phyloP scores from a whole-genome alignment of 2,888 invertebrate genomes.

The Masnerella sp. region DNA sequence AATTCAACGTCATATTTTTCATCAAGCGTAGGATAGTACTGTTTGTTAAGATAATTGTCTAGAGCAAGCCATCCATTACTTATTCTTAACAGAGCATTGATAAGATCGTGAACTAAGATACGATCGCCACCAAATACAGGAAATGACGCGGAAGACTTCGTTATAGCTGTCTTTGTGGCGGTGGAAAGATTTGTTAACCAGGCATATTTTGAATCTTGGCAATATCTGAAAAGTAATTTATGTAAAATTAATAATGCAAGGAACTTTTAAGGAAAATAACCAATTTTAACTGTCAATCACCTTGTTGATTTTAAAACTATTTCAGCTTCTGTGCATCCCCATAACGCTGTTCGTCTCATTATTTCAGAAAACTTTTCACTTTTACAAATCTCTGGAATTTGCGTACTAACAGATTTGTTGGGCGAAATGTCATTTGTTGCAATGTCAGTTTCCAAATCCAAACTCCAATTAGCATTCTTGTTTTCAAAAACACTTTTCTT shows the following conservation, averaged over 20 bases:
- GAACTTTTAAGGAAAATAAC: too few relatives aligned
- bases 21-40: conserved; percentile 67
- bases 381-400: conserved; percentile 63
- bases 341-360: conserved; percentile 68
- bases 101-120: conserved; percentile 67
- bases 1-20: conserved; percentile 68
- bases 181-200: conserved; percentile 68
- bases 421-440: conserved; percentile 15
- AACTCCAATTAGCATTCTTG: conserved; percentile 67
- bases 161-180: conserved; percentile 71
- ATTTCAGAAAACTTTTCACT: conserved; percentile 66
- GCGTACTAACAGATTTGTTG: conserved; percentile 63
- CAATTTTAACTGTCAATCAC: too few relatives aligned
- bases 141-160: conserved; percentile 71
- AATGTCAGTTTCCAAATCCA: conserved; percentile 63
- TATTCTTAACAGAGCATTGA: conserved; percentile 70
- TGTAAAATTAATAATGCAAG: too few relatives aligned
- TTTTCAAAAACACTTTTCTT: conserved; percentile 65
- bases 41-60: conserved; percentile 74
- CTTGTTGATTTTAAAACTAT: conserved; percentile 62
- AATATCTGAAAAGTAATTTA: conserved; percentile 19
- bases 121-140: conserved; percentile 70
- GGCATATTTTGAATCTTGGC: conserved; percentile 58
- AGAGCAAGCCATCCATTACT: conserved; percentile 74
- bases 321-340: conserved; percentile 72